These are phyloP conservation scores for Brachypalpus laphriformis DNA, from an alignment of 2,888 invertebrate species.

Conservation along the genomic window DNA sequence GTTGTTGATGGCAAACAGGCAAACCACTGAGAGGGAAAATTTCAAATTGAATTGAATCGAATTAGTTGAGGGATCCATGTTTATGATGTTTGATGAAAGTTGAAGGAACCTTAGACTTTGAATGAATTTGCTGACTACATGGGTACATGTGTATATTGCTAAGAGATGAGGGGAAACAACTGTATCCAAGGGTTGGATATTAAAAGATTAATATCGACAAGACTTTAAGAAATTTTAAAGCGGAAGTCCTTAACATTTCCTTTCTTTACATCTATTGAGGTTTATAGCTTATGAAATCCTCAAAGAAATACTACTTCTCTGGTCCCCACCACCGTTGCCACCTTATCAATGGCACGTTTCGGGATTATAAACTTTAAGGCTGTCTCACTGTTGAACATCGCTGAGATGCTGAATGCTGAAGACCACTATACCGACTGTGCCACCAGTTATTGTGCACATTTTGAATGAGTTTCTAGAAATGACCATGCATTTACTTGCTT, in stretches of 20 bases:
- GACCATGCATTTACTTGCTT: no score
- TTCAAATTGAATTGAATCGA: conserved; percentile 43
- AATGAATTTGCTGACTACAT: neutral
- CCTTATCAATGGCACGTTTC: neutral
- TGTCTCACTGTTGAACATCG: no score
- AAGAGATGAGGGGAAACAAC: neutral
- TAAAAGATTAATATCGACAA: neutral
- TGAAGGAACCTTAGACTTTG: neutral
- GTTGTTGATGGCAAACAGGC: conserved; percentile 25
- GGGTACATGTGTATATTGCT: neutral
- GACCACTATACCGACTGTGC: no score
- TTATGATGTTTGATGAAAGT: conserved; percentile 39
- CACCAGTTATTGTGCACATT: no score
- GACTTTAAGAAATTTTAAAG: neutral
- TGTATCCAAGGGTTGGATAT: neutral
- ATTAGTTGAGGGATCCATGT: conserved; percentile 14
- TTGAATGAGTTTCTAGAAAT: no score
- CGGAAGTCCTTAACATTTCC: no score
- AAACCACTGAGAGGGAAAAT: conserved; percentile 13
- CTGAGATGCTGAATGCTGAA: no score
- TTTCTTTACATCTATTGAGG: no score
- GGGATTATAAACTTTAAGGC: no score
- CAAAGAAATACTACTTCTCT: neutral
- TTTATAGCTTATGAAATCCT: neutral
- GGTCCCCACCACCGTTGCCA: neutral